A percentile compares a stretch with the other conserved stretches of the same genome.
Evolutionary conservation across 1,140 invertebrate genomes (phyloP).

Genomic region (Cydia splendana): DNA sequence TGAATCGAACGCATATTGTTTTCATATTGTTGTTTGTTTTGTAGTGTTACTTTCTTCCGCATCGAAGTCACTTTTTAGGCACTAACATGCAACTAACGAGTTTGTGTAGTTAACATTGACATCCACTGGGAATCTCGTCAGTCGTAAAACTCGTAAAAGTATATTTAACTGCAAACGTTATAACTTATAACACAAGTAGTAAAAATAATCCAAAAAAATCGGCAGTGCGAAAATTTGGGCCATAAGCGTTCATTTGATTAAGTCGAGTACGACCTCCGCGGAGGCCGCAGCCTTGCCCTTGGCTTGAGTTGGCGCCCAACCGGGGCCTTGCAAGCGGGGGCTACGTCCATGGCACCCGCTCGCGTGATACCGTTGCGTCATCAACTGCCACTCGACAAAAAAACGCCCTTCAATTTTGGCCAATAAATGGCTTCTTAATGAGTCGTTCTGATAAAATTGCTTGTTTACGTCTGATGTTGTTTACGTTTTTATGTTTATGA

Average conservation of each 20-base stretch:
- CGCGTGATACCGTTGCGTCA: conserved; percentile 45
- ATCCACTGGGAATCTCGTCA: background rate
- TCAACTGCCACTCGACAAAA: conserved; percentile 31
- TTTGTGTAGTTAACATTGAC: background rate
- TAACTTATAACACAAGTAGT: too few species aligned
- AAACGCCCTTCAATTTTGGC: conserved; percentile 26
- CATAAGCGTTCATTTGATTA: background rate
- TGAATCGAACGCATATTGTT: too few species aligned
- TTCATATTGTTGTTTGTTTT: too few species aligned
- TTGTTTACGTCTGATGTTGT: background rate
- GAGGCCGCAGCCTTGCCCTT: conserved; percentile 49
- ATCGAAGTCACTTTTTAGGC: background rate
- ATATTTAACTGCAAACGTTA: background rate
- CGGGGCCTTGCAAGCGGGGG: conserved; percentile 37
- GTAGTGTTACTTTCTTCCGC: too few species aligned
- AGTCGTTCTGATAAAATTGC: background rate
- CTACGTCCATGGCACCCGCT: conserved; percentile 20
- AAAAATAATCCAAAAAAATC: background rate
- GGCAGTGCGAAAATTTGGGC: background rate
- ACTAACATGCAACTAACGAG: too few species aligned
- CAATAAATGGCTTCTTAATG: conserved; percentile 12
- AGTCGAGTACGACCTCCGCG: conserved; percentile 33
- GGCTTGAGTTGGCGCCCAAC: conserved; percentile 43
- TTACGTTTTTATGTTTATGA: background rate
- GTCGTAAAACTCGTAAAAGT: background rate